A percentile compares a stretch with the other conserved stretches of the same genome.
These are phyloP conservation scores for Microcaecilia unicolor DNA, from an alignment of 2,797 vertebrate genomes.

Conservation along the genomic window DNA sequence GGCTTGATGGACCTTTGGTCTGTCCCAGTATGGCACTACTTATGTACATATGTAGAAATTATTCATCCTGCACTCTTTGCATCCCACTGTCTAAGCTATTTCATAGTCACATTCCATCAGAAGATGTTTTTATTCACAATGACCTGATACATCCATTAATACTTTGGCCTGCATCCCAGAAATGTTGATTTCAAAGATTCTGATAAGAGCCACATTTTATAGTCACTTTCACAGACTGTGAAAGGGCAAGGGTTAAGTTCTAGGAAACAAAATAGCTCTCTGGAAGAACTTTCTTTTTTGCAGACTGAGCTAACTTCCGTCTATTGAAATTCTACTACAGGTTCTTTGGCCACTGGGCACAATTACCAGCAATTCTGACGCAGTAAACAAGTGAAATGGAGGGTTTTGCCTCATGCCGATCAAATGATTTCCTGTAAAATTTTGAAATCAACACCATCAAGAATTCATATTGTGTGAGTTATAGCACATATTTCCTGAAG, in stretches of 20 bases:
- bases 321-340: constrained; percentile 25
- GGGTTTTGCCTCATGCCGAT: no score
- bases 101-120: background rate
- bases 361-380: no score
- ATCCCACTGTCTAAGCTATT: background rate
- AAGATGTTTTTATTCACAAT: background rate
- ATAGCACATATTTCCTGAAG: no score
- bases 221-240: constrained; percentile 7
- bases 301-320: constrained; percentile 19
- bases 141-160: background rate
- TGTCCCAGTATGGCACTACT: no score
- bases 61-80: background rate
- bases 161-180: background rate
- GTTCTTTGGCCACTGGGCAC: no score
- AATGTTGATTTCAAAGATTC: background rate
- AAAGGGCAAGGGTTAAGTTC: background rate
- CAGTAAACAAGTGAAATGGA: no score
- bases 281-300: background rate
- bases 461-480: no score
- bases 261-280: constrained; percentile 1
- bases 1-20: no score
- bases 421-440: no score
- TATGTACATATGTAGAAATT: no score
- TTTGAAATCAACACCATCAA: no score
- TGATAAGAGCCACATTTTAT: background rate